Conservation (phyloP, 2,888 invertebrate genomes). For the Cyclophora punctaria region DNA sequence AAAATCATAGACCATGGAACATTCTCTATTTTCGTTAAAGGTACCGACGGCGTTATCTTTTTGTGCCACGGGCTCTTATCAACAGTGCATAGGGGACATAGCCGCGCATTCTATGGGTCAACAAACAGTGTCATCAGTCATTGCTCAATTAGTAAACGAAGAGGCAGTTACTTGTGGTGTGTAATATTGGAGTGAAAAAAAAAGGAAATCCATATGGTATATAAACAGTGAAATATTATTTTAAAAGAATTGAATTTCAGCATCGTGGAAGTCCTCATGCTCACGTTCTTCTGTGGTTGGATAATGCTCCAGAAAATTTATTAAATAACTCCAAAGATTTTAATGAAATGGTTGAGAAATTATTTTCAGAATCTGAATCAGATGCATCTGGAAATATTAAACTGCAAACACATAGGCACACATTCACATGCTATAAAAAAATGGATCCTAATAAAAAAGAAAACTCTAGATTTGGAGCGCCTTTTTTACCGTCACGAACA, state of each 20-base stretch:
- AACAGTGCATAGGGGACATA: too few species aligned
- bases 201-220: slow-evolving; percentile 28
- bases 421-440: too few species aligned
- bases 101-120: too few species aligned
- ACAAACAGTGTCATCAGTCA: too few species aligned
- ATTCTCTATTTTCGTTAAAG: too few species aligned
- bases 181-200: background rate
- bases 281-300: slow-evolving; percentile 43
- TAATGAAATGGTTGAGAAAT: background rate
- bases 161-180: background rate
- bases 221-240: slow-evolving; percentile 31
- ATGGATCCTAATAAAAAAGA: too few species aligned
- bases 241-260: slow-evolving; percentile 42
- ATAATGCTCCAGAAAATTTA: background rate
- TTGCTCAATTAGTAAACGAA: background rate
- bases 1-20: too few species aligned
- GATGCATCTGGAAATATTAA: slow-evolving; percentile 1
- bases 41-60: too few species aligned
- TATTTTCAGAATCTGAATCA: background rate
- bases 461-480: too few species aligned
- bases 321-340: background rate
- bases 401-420: background rate
- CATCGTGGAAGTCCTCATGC: slow-evolving; percentile 43
- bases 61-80: too few species aligned
- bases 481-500: too few species aligned